Base-by-base conservation (phyloP, 1,140 invertebrate genomes). In the Bombus polaris region DNA sequence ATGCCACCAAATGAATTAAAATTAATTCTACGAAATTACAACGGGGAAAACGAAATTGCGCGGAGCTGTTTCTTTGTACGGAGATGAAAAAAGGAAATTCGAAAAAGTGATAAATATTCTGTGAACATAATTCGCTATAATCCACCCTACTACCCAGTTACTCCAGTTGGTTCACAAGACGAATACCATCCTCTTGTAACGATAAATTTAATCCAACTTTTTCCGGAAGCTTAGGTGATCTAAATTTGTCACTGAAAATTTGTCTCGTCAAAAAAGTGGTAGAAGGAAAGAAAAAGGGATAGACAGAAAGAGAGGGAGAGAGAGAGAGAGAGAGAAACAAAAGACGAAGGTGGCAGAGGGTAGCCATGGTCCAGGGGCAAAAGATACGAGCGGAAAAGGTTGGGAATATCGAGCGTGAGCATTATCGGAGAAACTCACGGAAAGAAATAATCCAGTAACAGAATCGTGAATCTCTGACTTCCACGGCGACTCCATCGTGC, bases 401-500 rank as follows among this genome's bases (percentile, higher is more conserved):
- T 10, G 65, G 65, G 65, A 77, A 44, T 78, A 88, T 88, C 83
- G 76, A 73, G 65, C 39, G 28, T 65, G 81, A 71, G 65, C 81
- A 77, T 88, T 80, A 79, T 88, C 83, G 88, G 65, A 77, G 76
- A 73, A 89, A 88, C 87, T 89, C 86, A 68, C 73, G 53, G 68
- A 75, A 89, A 86, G 79, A 89, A 89, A 89, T 89, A 86, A 89
- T 89, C 87, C 66, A 79, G 78, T 86, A 89, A 89, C 88, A 86
- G 86, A 89, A 89, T 89, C 83, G 78, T 74, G 88, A 89, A 89
- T 89, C 83, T 86, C 77, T 88, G 73, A 88, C 87, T 89, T 81
- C 62, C 32, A 66, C 57, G 82, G 53, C n/a, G 87, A 88, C 87
- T 88, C 88, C 73, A 53, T 85, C 88, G 77, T 57, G 78, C 28